phyloP scores from a whole-genome alignment of 2,888 invertebrate genomes.

The Lithophane semibrunnea region DNA sequence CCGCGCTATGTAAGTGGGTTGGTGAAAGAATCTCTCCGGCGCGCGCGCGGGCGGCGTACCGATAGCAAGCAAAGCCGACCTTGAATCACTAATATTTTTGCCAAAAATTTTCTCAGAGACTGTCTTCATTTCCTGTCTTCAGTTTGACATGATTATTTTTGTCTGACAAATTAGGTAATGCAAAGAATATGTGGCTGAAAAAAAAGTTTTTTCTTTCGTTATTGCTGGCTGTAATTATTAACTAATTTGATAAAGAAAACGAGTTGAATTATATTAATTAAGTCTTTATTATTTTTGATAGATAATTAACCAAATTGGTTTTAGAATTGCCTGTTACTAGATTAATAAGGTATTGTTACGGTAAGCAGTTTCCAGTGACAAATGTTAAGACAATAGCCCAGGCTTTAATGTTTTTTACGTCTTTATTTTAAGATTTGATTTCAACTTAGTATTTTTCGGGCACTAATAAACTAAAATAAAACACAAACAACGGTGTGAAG shows the following conservation, averaged over 20 bases:
- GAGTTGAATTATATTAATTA: conserved; percentile 20
- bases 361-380: background rate
- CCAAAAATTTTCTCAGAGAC: conserved; percentile 11
- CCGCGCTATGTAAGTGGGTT: conserved; percentile 87
- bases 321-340: conserved; percentile 27
- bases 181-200: background rate
- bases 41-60: conserved; percentile 71
- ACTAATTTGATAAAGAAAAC: background rate
- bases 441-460: background rate
- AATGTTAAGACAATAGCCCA: background rate
- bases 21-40: conserved; percentile 88
- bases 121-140: background rate
- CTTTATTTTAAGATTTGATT: background rate
- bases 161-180: background rate
- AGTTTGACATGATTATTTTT: background rate
- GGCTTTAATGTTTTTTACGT: background rate
- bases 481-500: background rate
- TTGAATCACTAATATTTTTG: conserved; percentile 49
- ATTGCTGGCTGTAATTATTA: background rate
- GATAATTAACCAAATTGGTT: conserved; percentile 6
- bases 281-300: conserved; percentile 1
- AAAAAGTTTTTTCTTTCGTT: background rate
- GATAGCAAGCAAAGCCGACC: conserved; percentile 72
- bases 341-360: conserved; percentile 19
- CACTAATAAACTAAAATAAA: background rate